Evolutionary conservation across 2,797 vertebrate genomes (phyloP).

Genomic region (Euphonia xanthogaster): DNA sequence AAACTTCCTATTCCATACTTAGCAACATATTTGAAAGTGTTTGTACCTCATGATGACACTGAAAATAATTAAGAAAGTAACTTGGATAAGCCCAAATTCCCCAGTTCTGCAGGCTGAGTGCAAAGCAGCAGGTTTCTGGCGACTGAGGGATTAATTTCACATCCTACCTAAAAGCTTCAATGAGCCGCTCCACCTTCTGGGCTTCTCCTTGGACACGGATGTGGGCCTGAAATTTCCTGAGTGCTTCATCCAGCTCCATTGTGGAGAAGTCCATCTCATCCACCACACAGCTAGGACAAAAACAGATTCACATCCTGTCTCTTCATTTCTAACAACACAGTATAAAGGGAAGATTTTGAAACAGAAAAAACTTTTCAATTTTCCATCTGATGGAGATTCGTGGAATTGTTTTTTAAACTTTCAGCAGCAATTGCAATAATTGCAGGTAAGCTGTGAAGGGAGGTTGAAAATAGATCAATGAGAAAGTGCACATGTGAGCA

Average conservation of each 20-base stretch:
- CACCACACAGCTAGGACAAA: conserved; percentile 89
- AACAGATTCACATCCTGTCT: not conserved
- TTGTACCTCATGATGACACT: not conserved
- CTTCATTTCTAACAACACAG: not conserved
- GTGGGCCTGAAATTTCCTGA: conserved; percentile 97
- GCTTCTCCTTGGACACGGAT: conserved; percentile 97
- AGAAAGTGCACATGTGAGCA: not conserved
- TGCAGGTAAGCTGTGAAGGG: not conserved
- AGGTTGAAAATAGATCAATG: not conserved
- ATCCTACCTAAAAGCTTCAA: conserved; percentile 92
- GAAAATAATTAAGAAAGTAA: not conserved
- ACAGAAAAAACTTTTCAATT: not conserved
- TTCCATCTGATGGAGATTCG: not conserved
- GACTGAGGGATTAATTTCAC: not conserved
- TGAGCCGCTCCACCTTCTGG: conserved; percentile 95
- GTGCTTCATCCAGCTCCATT: conserved; percentile 95
- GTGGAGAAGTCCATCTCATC: conserved; percentile 97
- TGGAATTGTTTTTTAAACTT: not conserved
- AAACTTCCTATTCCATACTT: not conserved
- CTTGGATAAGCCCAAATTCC: not conserved
- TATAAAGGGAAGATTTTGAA: not conserved
- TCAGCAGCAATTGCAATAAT: not conserved
- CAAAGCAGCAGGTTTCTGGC: not conserved
- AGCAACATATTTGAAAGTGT: not conserved
- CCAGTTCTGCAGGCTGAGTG: not conserved